Evolutionary conservation across 2,888 invertebrate genomes (phyloP).

Genomic region (Mythimna pallens): DNA sequence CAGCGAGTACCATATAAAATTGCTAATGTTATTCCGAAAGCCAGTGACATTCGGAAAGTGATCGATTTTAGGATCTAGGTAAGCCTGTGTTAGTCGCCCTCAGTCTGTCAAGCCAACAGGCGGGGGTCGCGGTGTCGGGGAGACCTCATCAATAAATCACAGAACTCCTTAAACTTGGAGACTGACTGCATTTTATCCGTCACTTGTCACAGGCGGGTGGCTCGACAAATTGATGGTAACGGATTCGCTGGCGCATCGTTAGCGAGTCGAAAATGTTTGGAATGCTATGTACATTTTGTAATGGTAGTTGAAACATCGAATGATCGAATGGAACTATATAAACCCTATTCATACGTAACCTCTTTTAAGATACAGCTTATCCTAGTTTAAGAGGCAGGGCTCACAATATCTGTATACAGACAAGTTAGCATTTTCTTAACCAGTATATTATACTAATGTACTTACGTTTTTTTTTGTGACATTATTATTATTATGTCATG

Average conservation of each 20-base stretch:
- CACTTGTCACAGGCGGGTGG: conserved; percentile 74
- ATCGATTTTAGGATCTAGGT: conserved; percentile 58
- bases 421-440: no score
- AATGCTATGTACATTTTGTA: conserved; percentile 38
- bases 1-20: conserved; percentile 44
- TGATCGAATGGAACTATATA: no score
- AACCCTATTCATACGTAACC: no score
- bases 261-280: conserved; percentile 53
- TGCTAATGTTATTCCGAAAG: conserved; percentile 52
- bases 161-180: conserved; percentile 68
- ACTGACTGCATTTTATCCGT: conserved; percentile 80
- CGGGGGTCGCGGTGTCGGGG: conserved; percentile 36
- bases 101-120: conserved; percentile 51
- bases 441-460: no score
- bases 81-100: conserved; percentile 37
- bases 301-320: conserved; percentile 5
- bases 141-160: conserved; percentile 79
- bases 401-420: no score
- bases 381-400: no score
- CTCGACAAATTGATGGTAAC: conserved; percentile 79
- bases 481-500: no score
- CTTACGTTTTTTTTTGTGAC: no score
- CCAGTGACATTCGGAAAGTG: conserved; percentile 35
- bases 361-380: no score
- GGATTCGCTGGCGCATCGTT: conserved; percentile 67